phyloP scores from a whole-genome alignment of 2,888 invertebrate species.

The Chirona hameri region DNA sequence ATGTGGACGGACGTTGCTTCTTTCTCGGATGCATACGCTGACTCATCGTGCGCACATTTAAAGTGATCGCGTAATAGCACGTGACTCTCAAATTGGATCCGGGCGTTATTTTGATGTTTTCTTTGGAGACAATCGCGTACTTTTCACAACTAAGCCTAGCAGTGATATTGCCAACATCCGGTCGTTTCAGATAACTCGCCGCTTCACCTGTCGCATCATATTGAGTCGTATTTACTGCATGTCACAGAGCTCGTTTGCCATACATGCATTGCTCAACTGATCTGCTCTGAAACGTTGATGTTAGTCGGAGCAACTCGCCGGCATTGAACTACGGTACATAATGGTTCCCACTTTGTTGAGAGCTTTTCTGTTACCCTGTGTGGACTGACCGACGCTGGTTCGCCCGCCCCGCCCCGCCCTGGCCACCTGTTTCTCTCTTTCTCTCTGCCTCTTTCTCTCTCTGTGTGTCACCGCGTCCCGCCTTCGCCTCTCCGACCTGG shows the following conservation, averaged over 20 bases:
- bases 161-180: not conserved
- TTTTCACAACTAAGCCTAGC: not conserved
- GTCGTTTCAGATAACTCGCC: not conserved
- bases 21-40: too few relatives aligned
- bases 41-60: too few relatives aligned
- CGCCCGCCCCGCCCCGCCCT: conserved; percentile 1
- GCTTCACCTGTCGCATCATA: not conserved
- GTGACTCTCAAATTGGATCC: too few relatives aligned
- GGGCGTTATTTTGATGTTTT: too few relatives aligned
- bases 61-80: too few relatives aligned
- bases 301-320: not conserved
- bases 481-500: conserved; percentile 1
- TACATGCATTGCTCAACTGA: not conserved
- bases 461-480: conserved; percentile 7
- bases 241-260: conserved; percentile 2
- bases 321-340: not conserved
- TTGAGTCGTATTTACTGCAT: conserved; percentile 2
- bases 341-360: not conserved
- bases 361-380: not conserved
- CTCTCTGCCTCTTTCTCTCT: not conserved
- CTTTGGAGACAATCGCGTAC: too few relatives aligned
- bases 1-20: too few relatives aligned
- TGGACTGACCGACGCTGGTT: conserved; percentile 1
- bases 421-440: not conserved
- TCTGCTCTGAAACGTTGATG: not conserved